Conservation (phyloP, 2,797 vertebrate species). For the Falco novaeseelandiae region DNA sequence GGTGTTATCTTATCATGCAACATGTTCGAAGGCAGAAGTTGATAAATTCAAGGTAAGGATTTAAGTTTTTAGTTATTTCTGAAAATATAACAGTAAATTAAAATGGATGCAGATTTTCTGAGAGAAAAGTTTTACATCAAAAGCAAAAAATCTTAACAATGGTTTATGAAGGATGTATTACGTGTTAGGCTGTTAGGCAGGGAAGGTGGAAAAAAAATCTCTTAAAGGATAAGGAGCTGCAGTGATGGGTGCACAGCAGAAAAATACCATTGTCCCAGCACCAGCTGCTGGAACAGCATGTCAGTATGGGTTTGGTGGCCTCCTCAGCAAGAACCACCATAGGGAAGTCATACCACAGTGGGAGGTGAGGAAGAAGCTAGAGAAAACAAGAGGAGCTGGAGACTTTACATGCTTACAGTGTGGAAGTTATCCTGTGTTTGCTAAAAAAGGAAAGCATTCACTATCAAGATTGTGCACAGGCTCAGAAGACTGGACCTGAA, state of each 20-base stretch:
- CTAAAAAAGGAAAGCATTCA: neutral
- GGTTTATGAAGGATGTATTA: neutral
- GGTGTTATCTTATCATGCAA: constrained; percentile 98
- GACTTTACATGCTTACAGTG: neutral
- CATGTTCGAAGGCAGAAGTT: constrained; percentile 97
- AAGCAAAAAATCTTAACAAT: neutral
- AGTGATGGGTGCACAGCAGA: neutral
- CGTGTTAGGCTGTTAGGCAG: neutral
- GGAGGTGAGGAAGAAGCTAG: neutral
- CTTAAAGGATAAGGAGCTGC: neutral
- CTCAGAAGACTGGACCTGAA: neutral
- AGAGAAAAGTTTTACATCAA: neutral
- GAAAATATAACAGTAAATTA: neutral
- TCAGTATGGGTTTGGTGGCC: neutral
- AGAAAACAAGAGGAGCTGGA: neutral
- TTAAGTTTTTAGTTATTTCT: neutral
- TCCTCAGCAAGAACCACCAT: neutral
- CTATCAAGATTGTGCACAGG: neutral
- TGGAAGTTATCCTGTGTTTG: neutral
- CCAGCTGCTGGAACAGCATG: neutral
- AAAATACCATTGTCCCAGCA: neutral
- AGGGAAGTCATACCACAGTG: neutral
- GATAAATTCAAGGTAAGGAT: constrained; percentile 98
- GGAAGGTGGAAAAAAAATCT: neutral
- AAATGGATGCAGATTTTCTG: neutral